phyloP scores from a whole-genome alignment of 2,797 vertebrate species.

The Acestrorhynchus altus region DNA sequence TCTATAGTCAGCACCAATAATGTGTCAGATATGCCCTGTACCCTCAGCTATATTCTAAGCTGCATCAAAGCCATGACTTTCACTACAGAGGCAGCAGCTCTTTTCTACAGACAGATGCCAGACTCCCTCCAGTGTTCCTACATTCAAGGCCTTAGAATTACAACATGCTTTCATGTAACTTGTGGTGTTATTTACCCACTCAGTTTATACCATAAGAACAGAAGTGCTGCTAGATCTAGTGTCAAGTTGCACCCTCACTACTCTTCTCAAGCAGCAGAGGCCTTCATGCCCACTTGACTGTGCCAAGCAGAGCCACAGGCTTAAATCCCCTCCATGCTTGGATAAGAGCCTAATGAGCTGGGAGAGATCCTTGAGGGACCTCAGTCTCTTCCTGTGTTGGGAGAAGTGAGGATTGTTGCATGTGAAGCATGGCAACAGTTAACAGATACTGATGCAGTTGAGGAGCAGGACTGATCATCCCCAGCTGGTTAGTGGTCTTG shows the following conservation, averaged over 20 bases:
- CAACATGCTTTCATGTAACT: not conserved
- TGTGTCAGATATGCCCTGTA: not conserved
- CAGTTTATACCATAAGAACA: not conserved
- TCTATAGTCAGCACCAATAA: not conserved
- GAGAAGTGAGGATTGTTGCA: conserved; percentile 3
- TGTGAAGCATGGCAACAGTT: conserved; percentile 6
- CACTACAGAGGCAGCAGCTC: not conserved
- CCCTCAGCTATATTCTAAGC: not conserved
- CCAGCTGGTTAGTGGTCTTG: not conserved
- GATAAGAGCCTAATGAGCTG: not conserved
- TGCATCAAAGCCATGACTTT: not conserved
- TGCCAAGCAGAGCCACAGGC: not conserved
- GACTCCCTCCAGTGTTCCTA: not conserved
- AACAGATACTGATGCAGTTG: conserved; percentile 18
- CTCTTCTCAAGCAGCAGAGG: not conserved
- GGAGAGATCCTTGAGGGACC: conserved; percentile 4
- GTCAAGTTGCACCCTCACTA: conserved; percentile 4
- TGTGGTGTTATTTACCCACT: not conserved
- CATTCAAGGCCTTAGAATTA: not conserved
- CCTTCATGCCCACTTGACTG: not conserved
- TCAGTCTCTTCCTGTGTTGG: not conserved
- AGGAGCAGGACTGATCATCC: not conserved
- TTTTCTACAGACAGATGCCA: not conserved
- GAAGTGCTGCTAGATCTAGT: not conserved
- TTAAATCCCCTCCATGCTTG: not conserved